Evolutionary conservation across 2,888 invertebrate genomes (phyloP).

Genomic region (Acrobasis repandana): DNA sequence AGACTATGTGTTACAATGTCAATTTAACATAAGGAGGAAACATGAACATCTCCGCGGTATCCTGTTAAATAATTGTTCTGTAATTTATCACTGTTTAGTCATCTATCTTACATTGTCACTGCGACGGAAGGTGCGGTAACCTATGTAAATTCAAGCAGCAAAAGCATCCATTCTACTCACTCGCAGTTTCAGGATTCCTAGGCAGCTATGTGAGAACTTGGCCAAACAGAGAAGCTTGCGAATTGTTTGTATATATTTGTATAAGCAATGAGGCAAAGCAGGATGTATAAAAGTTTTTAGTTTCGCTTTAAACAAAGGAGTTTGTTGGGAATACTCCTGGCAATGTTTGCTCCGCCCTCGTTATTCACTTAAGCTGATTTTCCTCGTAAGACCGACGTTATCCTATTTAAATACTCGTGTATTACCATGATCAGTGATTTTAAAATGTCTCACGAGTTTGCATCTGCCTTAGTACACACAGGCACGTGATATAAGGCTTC

Average conservation of each 20-base stretch:
- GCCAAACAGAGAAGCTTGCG: constrained; percentile 60
- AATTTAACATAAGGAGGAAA: constrained; percentile 20
- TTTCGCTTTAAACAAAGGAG: constrained; percentile 43
- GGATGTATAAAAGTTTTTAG: constrained; percentile 56
- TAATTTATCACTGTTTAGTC: constrained; percentile 20
- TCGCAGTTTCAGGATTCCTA: constrained; percentile 68
- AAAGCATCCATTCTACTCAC: constrained; percentile 60
- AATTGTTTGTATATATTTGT: constrained; percentile 75
- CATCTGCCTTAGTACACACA: constrained; percentile 18
- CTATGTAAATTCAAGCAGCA: constrained; percentile 68
- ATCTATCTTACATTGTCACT: constrained; percentile 39
- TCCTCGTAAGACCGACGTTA: neutral
- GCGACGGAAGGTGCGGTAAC: constrained; percentile 53
- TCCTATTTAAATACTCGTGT: neutral
- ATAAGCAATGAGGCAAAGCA: constrained; percentile 68
- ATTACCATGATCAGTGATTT: neutral
- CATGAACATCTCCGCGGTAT: constrained; percentile 12
- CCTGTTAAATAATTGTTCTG: constrained; percentile 21
- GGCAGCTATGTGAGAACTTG: constrained; percentile 67
- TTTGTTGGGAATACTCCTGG: constrained; percentile 31
- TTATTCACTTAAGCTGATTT: neutral
- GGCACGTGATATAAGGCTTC: constrained; percentile 7
- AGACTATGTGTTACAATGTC: constrained; percentile 7
- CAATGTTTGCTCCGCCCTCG: constrained; percentile 4
- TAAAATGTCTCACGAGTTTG: neutral